Conservation (phyloP, 2,113 vertebrate species). For the Misgurnus mizolepis region DNA sequence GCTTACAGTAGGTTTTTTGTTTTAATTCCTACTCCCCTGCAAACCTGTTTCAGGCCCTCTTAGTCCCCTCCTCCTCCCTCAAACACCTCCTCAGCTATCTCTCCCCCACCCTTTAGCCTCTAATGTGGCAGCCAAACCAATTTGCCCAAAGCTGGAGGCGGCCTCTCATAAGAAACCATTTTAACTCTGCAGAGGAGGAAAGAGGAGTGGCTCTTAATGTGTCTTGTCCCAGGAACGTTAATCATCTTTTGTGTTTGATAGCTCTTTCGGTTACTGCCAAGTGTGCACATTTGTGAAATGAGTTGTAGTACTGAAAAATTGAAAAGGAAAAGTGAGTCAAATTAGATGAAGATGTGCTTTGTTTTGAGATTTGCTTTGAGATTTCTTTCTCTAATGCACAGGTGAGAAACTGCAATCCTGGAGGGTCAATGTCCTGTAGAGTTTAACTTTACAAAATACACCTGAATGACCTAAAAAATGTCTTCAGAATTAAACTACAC, state of each 20-base stretch:
- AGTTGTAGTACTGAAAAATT: slow-evolving; percentile 85
- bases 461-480: no score
- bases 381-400: slow-evolving; percentile 80
- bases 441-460: no score
- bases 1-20: slow-evolving; percentile 84
- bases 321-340: slow-evolving; percentile 64
- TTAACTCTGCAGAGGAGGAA: slow-evolving; percentile 89
- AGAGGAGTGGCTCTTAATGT: slow-evolving; percentile 82
- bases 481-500: no score
- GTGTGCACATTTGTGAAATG: slow-evolving; percentile 75
- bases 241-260: slow-evolving; percentile 93
- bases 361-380: not conserved
- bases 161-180: slow-evolving; percentile 87
- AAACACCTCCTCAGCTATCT: slow-evolving; percentile 63
- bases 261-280: slow-evolving; percentile 82
- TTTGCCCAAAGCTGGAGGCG: slow-evolving; percentile 89
- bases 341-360: slow-evolving; percentile 81
- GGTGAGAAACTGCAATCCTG: not conserved
- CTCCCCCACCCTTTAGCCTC: slow-evolving; percentile 81
- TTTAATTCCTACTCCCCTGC: slow-evolving; percentile 79
- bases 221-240: slow-evolving; percentile 87
- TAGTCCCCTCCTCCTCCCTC: slow-evolving; percentile 61
- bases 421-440: no score
- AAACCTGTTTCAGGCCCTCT: slow-evolving; percentile 71
- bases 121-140: slow-evolving; percentile 98